phyloP scores from a whole-genome alignment of 2,113 vertebrate species.

The Barnardius zonarius region DNA sequence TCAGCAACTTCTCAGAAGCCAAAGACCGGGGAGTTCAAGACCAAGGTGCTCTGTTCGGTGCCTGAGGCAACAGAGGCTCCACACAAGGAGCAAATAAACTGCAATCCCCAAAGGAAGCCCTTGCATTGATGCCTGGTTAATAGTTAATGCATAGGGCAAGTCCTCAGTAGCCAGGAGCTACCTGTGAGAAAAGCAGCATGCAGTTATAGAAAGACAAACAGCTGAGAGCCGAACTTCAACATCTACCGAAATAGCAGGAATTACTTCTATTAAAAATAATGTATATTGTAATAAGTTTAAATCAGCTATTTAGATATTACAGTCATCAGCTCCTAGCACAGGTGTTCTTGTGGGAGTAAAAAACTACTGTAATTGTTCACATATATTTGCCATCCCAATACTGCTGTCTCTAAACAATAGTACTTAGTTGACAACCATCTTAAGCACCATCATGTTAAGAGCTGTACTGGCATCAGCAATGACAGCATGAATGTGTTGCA shows the following conservation, averaged over 20 bases:
- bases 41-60: neutral
- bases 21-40: slow-evolving; percentile 6
- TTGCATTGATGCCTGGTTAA: slow-evolving; percentile 17
- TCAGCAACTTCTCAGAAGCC: slow-evolving; percentile 14
- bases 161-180: neutral
- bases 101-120: neutral
- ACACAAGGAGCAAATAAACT: neutral
- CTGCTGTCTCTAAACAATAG: neutral
- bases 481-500: neutral
- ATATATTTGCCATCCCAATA: neutral
- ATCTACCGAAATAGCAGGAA: neutral
- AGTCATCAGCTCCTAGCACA: neutral
- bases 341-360: neutral
- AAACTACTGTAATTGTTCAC: neutral
- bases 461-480: neutral
- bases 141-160: slow-evolving; percentile 2
- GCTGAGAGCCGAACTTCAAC: neutral
- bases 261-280: neutral
- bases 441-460: neutral
- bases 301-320: neutral
- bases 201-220: neutral
- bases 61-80: neutral
- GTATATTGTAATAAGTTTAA: neutral
- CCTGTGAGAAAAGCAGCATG: neutral
- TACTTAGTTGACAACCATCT: accelerated